A percentile compares a stretch with the other conserved stretches of the same genome.
phyloP scores from a whole-genome alignment of 1,140 invertebrate species.

The Hypsibius dujardini region DNA sequence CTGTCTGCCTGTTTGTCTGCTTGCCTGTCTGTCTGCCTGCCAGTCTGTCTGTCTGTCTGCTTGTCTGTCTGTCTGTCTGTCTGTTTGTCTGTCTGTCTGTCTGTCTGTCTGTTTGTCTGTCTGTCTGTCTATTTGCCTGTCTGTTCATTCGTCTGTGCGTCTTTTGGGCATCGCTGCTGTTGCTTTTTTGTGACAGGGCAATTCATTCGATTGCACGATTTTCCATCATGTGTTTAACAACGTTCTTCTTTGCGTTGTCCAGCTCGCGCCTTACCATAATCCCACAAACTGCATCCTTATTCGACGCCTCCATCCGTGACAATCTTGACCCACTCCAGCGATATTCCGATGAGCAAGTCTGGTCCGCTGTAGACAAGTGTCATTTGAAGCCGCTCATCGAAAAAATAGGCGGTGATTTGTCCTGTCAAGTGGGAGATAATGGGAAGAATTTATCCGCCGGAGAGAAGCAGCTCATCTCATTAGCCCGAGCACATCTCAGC shows the following conservation, averaged over 20 bases:
- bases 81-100: too few species aligned
- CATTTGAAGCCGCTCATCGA: constrained; percentile 47
- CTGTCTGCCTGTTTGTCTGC: too few species aligned
- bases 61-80: too few species aligned
- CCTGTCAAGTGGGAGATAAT: constrained; percentile 42
- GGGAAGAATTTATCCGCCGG: constrained; percentile 57
- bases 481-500: constrained; percentile 62
- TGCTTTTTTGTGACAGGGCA: too few species aligned
- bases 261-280: constrained; percentile 71
- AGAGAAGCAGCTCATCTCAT: constrained; percentile 67
- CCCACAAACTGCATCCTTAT: constrained; percentile 83
- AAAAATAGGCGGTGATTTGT: constrained; percentile 40
- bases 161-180: too few species aligned
- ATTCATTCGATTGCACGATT: too few species aligned
- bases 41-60: too few species aligned
- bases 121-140: too few species aligned
- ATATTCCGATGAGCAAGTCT: constrained; percentile 55
- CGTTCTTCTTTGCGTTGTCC: constrained; percentile 22
- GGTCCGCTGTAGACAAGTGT: constrained; percentile 55
- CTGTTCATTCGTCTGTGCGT: too few species aligned
- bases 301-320: constrained; percentile 61
- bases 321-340: constrained; percentile 66
- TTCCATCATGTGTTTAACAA: not conserved
- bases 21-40: too few species aligned
- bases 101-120: too few species aligned